Percentiles rank a stretch among this genome's conserved stretches.
Conservation (phyloP, 2,888 invertebrate genomes). For the Lasioglossum oenotherae region DNA sequence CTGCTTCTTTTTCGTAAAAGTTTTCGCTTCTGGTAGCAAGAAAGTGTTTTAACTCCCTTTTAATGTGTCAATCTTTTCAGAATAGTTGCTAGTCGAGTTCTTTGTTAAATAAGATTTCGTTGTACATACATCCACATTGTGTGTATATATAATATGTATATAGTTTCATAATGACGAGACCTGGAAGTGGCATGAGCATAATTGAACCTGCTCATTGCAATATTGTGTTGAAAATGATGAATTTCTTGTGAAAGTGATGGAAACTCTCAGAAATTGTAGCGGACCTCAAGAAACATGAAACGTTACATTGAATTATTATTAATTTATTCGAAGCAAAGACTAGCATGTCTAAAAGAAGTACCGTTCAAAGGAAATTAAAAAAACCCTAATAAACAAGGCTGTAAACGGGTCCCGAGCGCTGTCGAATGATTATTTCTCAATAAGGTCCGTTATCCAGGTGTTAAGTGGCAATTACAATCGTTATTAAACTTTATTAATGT, state of each 20-base stretch:
- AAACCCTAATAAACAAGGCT: not conserved
- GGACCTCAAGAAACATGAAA: not conserved
- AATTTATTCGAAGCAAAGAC: not conserved
- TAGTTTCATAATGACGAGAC: not conserved
- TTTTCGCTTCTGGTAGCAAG: constrained; percentile 1
- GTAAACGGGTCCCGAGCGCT: not conserved
- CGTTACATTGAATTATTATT: not conserved
- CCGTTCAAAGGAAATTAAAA: not conserved
- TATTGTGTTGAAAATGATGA: not conserved
- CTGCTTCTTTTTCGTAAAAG: not conserved
- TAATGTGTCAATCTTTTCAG: not conserved
- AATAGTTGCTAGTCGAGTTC: not conserved
- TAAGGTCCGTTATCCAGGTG: not conserved
- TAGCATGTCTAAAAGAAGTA: not conserved
- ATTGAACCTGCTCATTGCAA: not conserved
- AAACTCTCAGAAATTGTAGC: not conserved
- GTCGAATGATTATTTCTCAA: not conserved
- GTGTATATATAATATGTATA: not conserved
- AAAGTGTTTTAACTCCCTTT: constrained; percentile 6
- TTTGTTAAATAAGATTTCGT: not conserved
- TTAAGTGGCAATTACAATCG: not conserved
- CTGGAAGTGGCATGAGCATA: not conserved
- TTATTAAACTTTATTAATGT: not conserved
- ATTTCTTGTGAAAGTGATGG: not conserved
- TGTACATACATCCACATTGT: not conserved